Percentiles rank a stretch among this genome's conserved stretches.
Evolutionary conservation across 2,888 invertebrate species (phyloP).

Genomic region (Eupsilia transversa): DNA sequence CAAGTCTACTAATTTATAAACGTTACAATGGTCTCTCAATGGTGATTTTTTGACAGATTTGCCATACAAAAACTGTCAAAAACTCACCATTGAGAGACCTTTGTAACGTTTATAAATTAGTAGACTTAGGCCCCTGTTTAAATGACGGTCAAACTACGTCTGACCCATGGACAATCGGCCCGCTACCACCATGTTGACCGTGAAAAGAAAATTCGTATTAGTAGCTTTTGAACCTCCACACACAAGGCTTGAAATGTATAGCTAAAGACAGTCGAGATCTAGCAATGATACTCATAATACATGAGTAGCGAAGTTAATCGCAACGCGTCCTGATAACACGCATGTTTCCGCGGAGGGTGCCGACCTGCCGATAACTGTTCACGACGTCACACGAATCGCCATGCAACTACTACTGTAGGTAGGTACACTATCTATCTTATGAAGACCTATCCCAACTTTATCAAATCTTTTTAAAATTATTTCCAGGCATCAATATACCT

Average conservation of each 20-base stretch:
- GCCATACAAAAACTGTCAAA: no score
- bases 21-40: no score
- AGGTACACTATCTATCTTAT: background rate
- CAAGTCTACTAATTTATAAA: no score
- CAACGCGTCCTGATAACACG: slow-evolving; percentile 19
- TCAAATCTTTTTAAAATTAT: no score
- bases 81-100: no score
- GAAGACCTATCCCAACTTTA: slow-evolving; percentile 39
- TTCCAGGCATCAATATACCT: no score
- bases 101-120: no score
- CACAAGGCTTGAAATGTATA: background rate
- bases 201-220: background rate
- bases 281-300: slow-evolving; percentile 13
- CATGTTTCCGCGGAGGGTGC: slow-evolving; percentile 60
- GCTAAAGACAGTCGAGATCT: background rate
- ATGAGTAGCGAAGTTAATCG: slow-evolving; percentile 4
- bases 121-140: no score
- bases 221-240: background rate
- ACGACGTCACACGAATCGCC: slow-evolving; percentile 5
- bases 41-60: no score
- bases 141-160: background rate
- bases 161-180: background rate
- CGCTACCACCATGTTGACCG: background rate
- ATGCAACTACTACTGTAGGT: background rate
- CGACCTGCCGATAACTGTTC: slow-evolving; percentile 60